Conservation (phyloP, 1,140 invertebrate species). For the Solen grandis region DNA sequence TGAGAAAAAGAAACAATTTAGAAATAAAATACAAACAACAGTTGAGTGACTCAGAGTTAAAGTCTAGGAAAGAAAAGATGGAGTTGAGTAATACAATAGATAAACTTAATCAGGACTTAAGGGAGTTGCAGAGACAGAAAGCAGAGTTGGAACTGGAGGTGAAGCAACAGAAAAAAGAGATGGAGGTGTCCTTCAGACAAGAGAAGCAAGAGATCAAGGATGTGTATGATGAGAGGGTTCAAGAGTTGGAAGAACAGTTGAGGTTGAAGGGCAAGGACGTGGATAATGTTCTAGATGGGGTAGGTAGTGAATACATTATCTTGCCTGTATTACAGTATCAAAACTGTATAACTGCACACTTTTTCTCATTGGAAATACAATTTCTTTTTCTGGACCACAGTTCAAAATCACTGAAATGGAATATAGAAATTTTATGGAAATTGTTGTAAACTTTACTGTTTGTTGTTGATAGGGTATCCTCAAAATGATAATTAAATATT, state of each 20-base stretch:
- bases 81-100: constrained; percentile 16
- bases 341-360: too few relatives aligned
- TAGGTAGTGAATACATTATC: constrained; percentile 14
- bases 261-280: constrained; percentile 19
- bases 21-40: constrained; percentile 35
- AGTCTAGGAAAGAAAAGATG: constrained; percentile 27
- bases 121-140: constrained; percentile 19
- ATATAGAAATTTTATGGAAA: too few relatives aligned
- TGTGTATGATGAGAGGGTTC: constrained; percentile 38
- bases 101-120: constrained; percentile 22
- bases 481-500: too few relatives aligned
- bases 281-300: constrained; percentile 50
- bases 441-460: too few relatives aligned
- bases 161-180: constrained; percentile 56
- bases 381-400: too few relatives aligned
- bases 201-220: constrained; percentile 52
- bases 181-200: constrained; percentile 50
- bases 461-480: too few relatives aligned
- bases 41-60: constrained; percentile 12
- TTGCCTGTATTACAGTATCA: too few relatives aligned
- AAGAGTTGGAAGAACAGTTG: constrained; percentile 37
- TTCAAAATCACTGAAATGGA: too few relatives aligned
- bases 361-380: too few relatives aligned
- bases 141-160: constrained; percentile 51
- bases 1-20: constrained; percentile 33